These are phyloP conservation scores for Boulengeromyrus knoepffleri DNA, from an alignment of 2,113 vertebrate species.

Conservation along the genomic window DNA sequence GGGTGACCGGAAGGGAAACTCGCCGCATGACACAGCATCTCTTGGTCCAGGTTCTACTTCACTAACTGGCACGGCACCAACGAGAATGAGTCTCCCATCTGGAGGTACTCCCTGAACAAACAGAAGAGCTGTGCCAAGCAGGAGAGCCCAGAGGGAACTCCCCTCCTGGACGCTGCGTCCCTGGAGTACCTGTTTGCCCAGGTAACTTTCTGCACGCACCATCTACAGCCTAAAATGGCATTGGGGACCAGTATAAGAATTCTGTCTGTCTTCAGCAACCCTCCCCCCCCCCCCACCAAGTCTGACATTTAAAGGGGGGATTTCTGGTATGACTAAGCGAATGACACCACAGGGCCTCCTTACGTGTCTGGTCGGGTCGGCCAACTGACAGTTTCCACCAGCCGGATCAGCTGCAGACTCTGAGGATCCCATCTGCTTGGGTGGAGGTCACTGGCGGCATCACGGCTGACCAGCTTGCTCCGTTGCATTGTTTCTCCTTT, in stretches of 20 bases:
- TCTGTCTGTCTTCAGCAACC: neutral
- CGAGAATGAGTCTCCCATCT: slow-evolving; percentile 79
- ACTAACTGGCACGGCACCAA: slow-evolving; percentile 93
- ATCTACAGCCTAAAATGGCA: neutral
- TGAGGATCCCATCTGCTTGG: neutral
- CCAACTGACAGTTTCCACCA: neutral
- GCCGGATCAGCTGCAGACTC: neutral
- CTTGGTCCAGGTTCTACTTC: slow-evolving; percentile 77
- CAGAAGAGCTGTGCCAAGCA: slow-evolving; percentile 49
- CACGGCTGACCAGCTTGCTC: neutral
- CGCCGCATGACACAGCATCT: neutral
- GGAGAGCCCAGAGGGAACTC: slow-evolving; percentile 67
- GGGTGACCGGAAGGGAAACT: neutral
- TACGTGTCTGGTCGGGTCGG: neutral
- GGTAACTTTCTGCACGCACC: slow-evolving; percentile 49
- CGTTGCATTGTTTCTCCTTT: no score
- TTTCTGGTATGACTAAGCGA: neutral
- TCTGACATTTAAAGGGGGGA: slow-evolving; percentile 4
- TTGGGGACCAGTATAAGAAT: neutral
- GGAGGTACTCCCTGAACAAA: slow-evolving; percentile 82
- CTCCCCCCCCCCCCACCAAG: neutral
- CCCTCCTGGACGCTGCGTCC: slow-evolving; percentile 77
- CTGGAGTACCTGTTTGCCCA: slow-evolving; percentile 89
- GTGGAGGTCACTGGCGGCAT: no score
- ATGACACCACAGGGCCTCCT: neutral